Base-by-base conservation (phyloP, 1,140 invertebrate species). In the Ruditapes philippinarum region DNA sequence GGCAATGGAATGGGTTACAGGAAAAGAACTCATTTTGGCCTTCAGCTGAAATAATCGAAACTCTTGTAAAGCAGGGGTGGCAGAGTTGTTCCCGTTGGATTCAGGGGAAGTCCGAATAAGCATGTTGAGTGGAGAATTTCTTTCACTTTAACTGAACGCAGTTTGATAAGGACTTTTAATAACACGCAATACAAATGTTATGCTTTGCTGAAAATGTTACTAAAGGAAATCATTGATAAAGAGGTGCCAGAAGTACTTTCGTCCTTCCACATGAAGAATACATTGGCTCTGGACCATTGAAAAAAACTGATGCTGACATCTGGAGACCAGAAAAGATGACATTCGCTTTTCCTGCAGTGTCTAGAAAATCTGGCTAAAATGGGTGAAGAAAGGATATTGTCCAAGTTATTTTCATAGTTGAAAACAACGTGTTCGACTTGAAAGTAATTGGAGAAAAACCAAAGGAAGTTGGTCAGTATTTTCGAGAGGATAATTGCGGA, bases 171-270 rank as follows among this genome's bases (percentile, higher is more conserved):
- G 14, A 62, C 57, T 1, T 62, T 62, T 14, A 62, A 62, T 25
- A 62, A 62, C 57, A 62, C 57, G 25, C 57, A 62, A 28, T 62
- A 62, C 25, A 62, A 62, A 62, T 62, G 57, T 62, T 62, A 62
- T 28, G 57, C 57, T 28, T 25, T 62, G 57, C 57, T 62, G 25
- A 62, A 62, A 25, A 62, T 62, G 57, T 14, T 62, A 25, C 28
- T 62, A 28, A 62, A 62, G 14, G 57, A 62, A 5, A n/a, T 62
- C 25, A 28, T 62, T 25, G 25, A 62, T 28, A 62, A 62, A 62
- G 25, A 62, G 28, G n/a, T 62, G 1, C 57, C 57, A n/a, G 57
- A 62, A 7, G 57, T 62, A 28, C 57, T 62, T 62, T 62, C 57
- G 5, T 62, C 57, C 25, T 62, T 62, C 57, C 57, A 62, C 25